Evolutionary conservation across 2,113 vertebrate genomes (phyloP), one percentile per base, ranked within the genome.

Genomic region (Brachypteracias leptosomus): DNA sequence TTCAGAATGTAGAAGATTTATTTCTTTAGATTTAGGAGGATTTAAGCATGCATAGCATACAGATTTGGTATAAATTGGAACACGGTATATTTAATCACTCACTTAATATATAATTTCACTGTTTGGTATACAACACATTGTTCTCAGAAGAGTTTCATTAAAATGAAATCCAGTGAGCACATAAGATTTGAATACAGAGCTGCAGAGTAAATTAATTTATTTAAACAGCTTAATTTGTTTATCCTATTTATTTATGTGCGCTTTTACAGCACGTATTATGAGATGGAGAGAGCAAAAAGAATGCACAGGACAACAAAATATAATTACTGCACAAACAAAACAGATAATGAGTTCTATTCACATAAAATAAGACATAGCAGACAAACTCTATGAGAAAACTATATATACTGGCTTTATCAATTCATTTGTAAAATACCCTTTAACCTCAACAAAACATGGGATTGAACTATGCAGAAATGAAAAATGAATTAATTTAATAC

Each of bases 161-260:
- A 97, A 98, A 96, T 90, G 93, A 98, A 98, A 98, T 97, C 97
- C 96, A 98, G 75, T 97, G 94, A 98, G 93, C 96, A 97, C 96
- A 93, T 97, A 97, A 96, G 93, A 97, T 97, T 97, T 98, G 96
- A 98, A 97, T 97, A 98, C 90, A 96, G 92, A 97, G 95, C 97
- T 97, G 71, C 75, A 97, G 91, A 98, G 97, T 95, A 98, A 98
- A 98, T 98, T 98, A 98, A 98, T 98, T 98, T 98, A 97, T 98
- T 98, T 98, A 95, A 98, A 98, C 96, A 97, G 98, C 97, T 98
- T 98, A 98, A 98, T 98, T 97, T 97, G 97, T 98, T 98, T 98
- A 98, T 97, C 96, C 96, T 97, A 97, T 97, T 98, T 98, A 97
- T 97, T 96, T 97, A 97, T 98, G 96, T 96, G 95, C 88, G 81